Base-by-base conservation (phyloP, 2,797 vertebrate species). In the Champsocephalus gunnari region DNA sequence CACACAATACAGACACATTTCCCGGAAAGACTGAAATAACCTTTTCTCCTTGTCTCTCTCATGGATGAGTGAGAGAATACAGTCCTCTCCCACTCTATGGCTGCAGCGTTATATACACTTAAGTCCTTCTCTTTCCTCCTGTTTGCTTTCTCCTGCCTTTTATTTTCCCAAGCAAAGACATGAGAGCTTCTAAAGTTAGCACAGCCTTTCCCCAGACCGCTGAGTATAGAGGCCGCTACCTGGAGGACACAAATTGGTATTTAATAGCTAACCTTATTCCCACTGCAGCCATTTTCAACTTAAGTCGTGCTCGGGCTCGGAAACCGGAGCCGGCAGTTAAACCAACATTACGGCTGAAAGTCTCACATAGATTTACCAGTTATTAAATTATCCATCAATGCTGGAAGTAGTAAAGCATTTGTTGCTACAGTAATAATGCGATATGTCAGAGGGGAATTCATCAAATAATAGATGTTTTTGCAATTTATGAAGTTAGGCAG, bases 1-100 rank as follows among this genome's bases (percentile, higher is more conserved):
- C 54, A 59, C 48, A 75, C 67, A 75, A 71, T 70, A 77, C 57
- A 44, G 67, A 79, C 62, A 78, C 68, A 79, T 86, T 94, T 90
- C 80, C 86, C 85, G 87, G 83, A 82, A 87, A 87, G 87, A 81
- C 78, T 58, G 73, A 81, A 87, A 89, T 80, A 86, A 78, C 71
- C 67, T 54, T 81, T 74, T 73, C 60, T 79, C 49, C 14, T 28
- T 41, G 71, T 79, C 71, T 81, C 55, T 77, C 71, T 87, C 83
- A 86, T 73, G 83, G 81, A 81, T 83, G 88, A 90, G 45, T 81
- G 82, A 83, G 47, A 85, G 71, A 89, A 79, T 68, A 81, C 72
- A 77, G 66, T 73, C 63, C 79, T 82, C 84, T 60, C 76, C 73
- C 67, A 56, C 65, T 75, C 67, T 32, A 48, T 6, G 34, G 45